Conservation (phyloP, 2,888 invertebrate species). For the Meiosimyza decipiens region DNA sequence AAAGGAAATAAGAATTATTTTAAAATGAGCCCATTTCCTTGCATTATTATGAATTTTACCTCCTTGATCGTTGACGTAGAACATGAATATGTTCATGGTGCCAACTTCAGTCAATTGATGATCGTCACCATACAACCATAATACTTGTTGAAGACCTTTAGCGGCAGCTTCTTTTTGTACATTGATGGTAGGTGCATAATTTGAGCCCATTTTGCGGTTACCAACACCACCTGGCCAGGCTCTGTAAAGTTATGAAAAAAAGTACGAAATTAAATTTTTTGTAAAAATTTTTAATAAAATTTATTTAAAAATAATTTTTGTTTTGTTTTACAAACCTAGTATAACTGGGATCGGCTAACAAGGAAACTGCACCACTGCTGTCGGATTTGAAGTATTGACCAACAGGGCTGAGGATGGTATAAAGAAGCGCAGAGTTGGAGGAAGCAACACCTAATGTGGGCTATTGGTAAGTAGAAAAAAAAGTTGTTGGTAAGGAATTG, state of each 20-base stretch:
- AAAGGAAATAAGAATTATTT: background rate
- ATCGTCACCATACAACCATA: constrained; percentile 96
- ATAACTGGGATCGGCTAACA: constrained; percentile 91
- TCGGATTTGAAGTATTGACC: constrained; percentile 88
- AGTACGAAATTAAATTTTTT: constrained; percentile 12
- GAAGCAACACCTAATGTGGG: constrained; percentile 91
- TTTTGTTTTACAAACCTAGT: constrained; percentile 64
- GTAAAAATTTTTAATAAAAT: constrained; percentile 2
- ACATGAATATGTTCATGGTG: constrained; percentile 97
- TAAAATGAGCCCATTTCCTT: background rate
- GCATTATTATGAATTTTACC: constrained; percentile 70
- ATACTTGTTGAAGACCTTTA: constrained; percentile 89
- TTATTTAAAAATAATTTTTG: background rate
- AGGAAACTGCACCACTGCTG: constrained; percentile 77
- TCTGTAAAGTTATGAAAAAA: constrained; percentile 56
- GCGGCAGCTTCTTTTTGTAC: constrained; percentile 81
- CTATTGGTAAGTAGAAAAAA: constrained; percentile 68
- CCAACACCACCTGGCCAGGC: constrained; percentile 96
- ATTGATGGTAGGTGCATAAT: constrained; percentile 88
- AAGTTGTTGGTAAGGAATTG: constrained; percentile 6
- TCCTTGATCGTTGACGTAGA: constrained; percentile 88
- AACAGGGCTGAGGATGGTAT: constrained; percentile 91
- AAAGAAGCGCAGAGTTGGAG: constrained; percentile 89
- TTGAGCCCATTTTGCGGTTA: constrained; percentile 94
- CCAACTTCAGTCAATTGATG: constrained; percentile 97